Conservation (phyloP, 2,888 invertebrate species). For the Diarsia rubi region DNA sequence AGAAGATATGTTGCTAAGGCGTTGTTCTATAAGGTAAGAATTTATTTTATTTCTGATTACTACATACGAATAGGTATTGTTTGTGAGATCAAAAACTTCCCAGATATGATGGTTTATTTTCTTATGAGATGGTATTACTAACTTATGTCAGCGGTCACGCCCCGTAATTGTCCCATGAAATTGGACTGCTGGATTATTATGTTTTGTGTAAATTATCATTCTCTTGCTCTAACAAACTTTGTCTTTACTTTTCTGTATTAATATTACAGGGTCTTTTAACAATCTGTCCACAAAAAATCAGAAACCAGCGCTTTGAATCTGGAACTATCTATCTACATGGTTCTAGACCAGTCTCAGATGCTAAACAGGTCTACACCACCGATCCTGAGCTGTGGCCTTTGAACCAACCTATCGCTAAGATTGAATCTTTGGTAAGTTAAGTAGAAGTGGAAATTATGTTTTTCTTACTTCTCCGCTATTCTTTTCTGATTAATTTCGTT, state of each 20-base stretch:
- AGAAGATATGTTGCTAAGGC: conserved; percentile 90
- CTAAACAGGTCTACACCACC: conserved; percentile 91
- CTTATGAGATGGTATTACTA: not conserved
- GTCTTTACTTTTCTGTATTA: not conserved
- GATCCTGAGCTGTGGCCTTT: conserved; percentile 92
- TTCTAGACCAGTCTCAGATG: conserved; percentile 90
- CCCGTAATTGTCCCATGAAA: too few relatives aligned
- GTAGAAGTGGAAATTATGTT: too few relatives aligned
- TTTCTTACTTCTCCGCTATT: too few relatives aligned
- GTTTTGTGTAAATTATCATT: too few relatives aligned
- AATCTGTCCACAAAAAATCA: conserved; percentile 82
- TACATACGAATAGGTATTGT: not conserved
- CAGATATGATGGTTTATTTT: not conserved
- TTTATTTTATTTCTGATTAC: not conserved
- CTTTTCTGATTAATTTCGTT: too few relatives aligned
- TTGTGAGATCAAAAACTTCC: not conserved
- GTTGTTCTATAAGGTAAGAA: conserved; percentile 92
- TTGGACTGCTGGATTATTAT: too few relatives aligned
- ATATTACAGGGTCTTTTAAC: conserved; percentile 86
- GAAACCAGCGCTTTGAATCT: conserved; percentile 82
- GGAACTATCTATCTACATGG: conserved; percentile 82
- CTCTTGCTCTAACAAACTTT: not conserved
- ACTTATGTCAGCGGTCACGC: too few relatives aligned
- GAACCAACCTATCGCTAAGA: conserved; percentile 91
- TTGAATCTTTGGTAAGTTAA: conserved; percentile 83